Evolutionary conservation across 2,797 vertebrate species (phyloP), one percentile per base, ranked within the genome.

Genomic region (Anableps anableps): DNA sequence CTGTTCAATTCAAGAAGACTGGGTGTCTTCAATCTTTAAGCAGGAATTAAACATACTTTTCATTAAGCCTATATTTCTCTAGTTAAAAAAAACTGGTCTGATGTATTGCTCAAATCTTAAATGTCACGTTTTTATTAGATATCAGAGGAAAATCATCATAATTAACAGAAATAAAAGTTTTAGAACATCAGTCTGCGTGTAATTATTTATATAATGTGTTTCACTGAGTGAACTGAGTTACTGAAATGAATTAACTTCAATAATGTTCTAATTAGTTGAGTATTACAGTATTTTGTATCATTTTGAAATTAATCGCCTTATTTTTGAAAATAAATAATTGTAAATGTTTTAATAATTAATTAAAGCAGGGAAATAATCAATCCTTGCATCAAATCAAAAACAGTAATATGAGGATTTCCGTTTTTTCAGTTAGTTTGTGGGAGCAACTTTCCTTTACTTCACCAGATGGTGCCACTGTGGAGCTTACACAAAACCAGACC

Each of bases 401-500:
- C 60, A 34, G 31, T 29, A 3, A 31, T 19, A 19, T 10, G 10
- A 29, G 16, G 1, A 62, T 68, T 5, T 19, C 11, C 13, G 21
- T 76, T 4, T 55, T 43, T 72, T 51, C 0, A 74, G n/a, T 64
- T 31, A 50, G 55, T 80, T 72, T 72, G 17, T 10, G 16, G 45
- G n/a, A 86, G 48, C 23, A 80, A 80, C 74, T 84, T 91, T 89
- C 26, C 90, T 80, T 66, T 83, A 55, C 45, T 81, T 89, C 86
- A 89, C 93, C 92, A 94, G 93, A 76, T 88, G 94, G 94, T 88
- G 93, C 85, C 94, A 90, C 92, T 94, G 84, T 89, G 17, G 92
- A 72, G 83, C 90, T 86, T 80, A 55, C n/a, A 78, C 83, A 53
- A 72, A 80, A 89, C 50, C 41, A 80, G 48, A 68, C 51, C 80